These are phyloP conservation scores for Drosophila kepulauana DNA, from an alignment of 1,140 invertebrate genomes.

Conservation along the genomic window DNA sequence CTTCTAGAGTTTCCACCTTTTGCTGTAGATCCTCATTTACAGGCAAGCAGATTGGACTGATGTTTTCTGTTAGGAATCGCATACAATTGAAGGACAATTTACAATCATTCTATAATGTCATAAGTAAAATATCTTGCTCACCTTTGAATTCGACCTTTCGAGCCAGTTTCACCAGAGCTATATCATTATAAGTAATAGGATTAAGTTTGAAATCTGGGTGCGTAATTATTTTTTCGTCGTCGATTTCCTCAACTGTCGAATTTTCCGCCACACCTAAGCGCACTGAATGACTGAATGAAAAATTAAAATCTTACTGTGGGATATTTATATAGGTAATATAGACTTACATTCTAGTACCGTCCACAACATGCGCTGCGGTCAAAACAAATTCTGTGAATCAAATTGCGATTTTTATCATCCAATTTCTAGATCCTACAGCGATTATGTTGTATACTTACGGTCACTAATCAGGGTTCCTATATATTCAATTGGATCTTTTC, in stretches of 20 bases:
- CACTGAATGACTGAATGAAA: neutral
- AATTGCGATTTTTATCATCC: neutral
- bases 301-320: neutral
- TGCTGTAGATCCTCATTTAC: constrained; percentile 2
- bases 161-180: constrained; percentile 6
- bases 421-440: neutral
- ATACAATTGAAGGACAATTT: neutral
- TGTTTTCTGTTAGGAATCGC: neutral
- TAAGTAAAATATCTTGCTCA: too few relatives aligned
- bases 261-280: constrained; percentile 5
- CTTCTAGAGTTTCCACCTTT: neutral
- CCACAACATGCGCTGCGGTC: constrained; percentile 13
- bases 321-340: neutral
- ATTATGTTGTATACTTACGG: neutral
- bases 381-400: constrained; percentile 9
- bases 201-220: neutral
- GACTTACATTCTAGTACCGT: neutral
- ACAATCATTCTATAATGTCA: neutral
- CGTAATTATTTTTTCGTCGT: neutral
- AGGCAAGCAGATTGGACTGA: constrained; percentile 14
- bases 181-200: neutral
- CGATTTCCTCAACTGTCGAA: constrained; percentile 1
- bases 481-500: neutral
- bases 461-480: constrained; percentile 14
- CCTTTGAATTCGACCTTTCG: constrained; percentile 2